Evolutionary conservation across 1,140 invertebrate genomes (phyloP), one percentile per base, ranked within the genome.

Genomic region (Diabrotica undecimpunctata): DNA sequence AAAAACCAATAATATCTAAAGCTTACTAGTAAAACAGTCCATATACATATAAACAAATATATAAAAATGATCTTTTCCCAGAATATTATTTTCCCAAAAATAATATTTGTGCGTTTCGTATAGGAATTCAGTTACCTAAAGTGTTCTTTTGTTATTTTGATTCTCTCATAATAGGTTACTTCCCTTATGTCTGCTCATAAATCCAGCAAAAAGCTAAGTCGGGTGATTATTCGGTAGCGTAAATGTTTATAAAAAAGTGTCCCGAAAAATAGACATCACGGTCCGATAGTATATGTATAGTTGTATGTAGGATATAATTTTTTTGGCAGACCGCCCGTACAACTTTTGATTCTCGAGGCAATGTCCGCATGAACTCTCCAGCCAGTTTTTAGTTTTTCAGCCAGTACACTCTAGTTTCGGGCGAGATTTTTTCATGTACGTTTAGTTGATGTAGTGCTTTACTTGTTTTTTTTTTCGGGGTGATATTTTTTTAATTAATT

Each of bases 301-400:
- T 25, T 25, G 25, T 25, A 25, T 25, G 25, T 25, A 25, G 25
- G 25, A 25, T 25, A 25, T 25, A 46, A 10, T 46, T 46, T 46
- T 46, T 46, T 46, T 46, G 41, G 41, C 41, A 46, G 3, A 2
- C 8, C n/a, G 41, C 41, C 41, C 41, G 41, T 46, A 46, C 8
- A 46, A 46, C 41, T 46, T 46, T 46, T 46, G 41, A 46, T 46
- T 46, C 41, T 46, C 41, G 41, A 46, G 41, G 41, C 41, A 46
- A 46, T n/a, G 41, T 46, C 41, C 41, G 41, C 41, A n/a, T 46
- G 41, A 46, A 46, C 41, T 46, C 41, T 46, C 41, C 41, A 46
- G 41, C 41, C 41, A n/a, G 41, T 46, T 46, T 46, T 46, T 46
- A 46, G 41, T 46, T 46, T 46, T 46, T 46, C 41, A 46, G 8